Evolutionary conservation across 1,140 invertebrate species (phyloP).

Genomic region (Aradophagus sp.): DNA sequence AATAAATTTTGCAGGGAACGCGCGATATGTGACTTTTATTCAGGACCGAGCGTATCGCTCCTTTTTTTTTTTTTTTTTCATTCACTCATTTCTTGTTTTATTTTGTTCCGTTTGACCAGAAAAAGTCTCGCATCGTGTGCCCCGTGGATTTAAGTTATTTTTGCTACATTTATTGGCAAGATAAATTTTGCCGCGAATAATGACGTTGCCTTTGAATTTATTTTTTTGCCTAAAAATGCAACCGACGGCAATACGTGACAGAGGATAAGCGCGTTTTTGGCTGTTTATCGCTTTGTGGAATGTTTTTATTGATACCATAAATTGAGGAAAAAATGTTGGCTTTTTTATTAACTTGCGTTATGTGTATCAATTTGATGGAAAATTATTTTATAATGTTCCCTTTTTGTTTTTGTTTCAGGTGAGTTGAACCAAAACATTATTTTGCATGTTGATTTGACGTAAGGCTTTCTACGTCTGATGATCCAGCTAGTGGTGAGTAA

Average conservation of each 20-base stretch:
- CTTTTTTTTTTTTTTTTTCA: slow-evolving; percentile 17
- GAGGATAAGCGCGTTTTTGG: neutral
- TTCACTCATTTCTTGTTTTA: slow-evolving; percentile 1
- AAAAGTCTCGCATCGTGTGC: slow-evolving; percentile 18
- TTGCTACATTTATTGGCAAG: slow-evolving; percentile 44
- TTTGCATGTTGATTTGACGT: slow-evolving; percentile 60
- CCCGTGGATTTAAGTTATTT: slow-evolving; percentile 40
- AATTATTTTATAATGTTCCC: slow-evolving; percentile 23
- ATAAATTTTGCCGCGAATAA: slow-evolving; percentile 38
- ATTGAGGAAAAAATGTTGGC: slow-evolving; percentile 8
- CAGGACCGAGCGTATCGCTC: slow-evolving; percentile 8
- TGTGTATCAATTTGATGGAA: slow-evolving; percentile 27
- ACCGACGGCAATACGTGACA: neutral
- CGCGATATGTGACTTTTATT: slow-evolving; percentile 48
- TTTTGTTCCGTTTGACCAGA: slow-evolving; percentile 7
- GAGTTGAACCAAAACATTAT: slow-evolving; percentile 56
- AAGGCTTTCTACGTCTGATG: slow-evolving; percentile 46
- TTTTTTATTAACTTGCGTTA: slow-evolving; percentile 17
- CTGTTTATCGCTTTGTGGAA: slow-evolving; percentile 6
- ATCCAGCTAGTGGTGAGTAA: slow-evolving; percentile 46
- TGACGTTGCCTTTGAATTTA: slow-evolving; percentile 32
- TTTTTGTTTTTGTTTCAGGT: slow-evolving; percentile 64
- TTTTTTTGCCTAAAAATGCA: slow-evolving; percentile 26
- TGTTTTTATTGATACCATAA: slow-evolving; percentile 35
- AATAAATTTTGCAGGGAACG: slow-evolving; percentile 38